A percentile compares a stretch with the other conserved stretches of the same genome.
phyloP scores from a whole-genome alignment of 1,140 invertebrate genomes.

The Elymnias hypermnestra region DNA sequence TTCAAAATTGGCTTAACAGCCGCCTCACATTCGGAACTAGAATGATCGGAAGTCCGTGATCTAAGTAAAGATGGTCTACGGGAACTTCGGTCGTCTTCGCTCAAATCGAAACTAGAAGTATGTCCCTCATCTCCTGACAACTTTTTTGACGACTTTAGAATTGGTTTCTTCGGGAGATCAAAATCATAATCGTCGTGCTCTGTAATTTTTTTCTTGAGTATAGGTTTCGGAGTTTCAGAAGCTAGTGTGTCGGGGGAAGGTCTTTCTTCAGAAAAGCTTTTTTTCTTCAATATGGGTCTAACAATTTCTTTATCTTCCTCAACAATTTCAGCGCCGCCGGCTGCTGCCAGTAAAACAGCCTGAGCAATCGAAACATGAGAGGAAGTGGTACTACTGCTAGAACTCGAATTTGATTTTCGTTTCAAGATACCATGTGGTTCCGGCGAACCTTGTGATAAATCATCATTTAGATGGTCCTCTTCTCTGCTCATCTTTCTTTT shows the following conservation, averaged over 20 bases:
- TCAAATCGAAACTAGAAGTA: slow-evolving; percentile 73
- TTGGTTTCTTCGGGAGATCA: slow-evolving; percentile 84
- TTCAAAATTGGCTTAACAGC: slow-evolving; percentile 77
- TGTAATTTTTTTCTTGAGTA: slow-evolving; percentile 89
- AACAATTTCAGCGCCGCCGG: slow-evolving; percentile 77
- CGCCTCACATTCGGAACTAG: slow-evolving; percentile 72
- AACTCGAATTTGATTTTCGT: slow-evolving; percentile 80
- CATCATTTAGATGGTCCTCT: slow-evolving; percentile 65
- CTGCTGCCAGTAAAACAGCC: slow-evolving; percentile 81
- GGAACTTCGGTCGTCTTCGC: slow-evolving; percentile 74
- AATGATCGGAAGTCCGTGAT: slow-evolving; percentile 66
- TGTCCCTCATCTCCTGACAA: slow-evolving; percentile 76
- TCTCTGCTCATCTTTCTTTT: slow-evolving; percentile 73
- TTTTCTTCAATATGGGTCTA: slow-evolving; percentile 88
- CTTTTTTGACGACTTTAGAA: slow-evolving; percentile 85
- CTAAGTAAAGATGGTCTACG: slow-evolving; percentile 65
- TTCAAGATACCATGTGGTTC: slow-evolving; percentile 87
- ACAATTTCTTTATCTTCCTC: slow-evolving; percentile 79
- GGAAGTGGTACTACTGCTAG: slow-evolving; percentile 75
- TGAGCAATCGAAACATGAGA: slow-evolving; percentile 83
- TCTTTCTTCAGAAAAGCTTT: slow-evolving; percentile 79
- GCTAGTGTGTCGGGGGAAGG: slow-evolving; percentile 56
- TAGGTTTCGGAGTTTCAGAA: slow-evolving; percentile 81
- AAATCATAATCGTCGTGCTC: slow-evolving; percentile 86
- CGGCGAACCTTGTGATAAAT: slow-evolving; percentile 76